Conservation (phyloP, 1,140 invertebrate species). For the Aphaenogaster rudis region DNA sequence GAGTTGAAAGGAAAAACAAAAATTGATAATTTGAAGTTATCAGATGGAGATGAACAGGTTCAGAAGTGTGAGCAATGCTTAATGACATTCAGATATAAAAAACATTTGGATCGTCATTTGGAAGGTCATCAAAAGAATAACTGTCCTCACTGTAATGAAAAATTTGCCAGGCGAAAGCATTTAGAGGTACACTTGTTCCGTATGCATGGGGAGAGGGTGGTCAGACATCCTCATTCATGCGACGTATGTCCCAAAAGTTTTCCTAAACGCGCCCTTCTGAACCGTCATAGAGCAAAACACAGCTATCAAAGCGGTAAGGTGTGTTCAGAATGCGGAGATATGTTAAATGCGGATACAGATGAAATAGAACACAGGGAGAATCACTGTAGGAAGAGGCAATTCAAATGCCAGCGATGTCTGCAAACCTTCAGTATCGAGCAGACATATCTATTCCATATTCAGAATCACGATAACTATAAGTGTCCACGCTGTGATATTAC, state of each 20-base stretch:
- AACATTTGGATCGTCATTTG: conserved; percentile 82
- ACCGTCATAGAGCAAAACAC: conserved; percentile 81
- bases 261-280: conserved; percentile 80
- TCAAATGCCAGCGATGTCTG: conserved; percentile 81
- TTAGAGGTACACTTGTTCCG: conserved; percentile 82
- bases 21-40: conserved; percentile 32
- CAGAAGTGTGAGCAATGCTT: conserved; percentile 79
- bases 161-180: conserved; percentile 83
- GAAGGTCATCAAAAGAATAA: conserved; percentile 84
- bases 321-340: conserved; percentile 82
- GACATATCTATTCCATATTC: conserved; percentile 83
- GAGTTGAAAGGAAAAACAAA: conserved; percentile 69
- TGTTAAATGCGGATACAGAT: conserved; percentile 69
- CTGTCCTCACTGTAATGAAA: conserved; percentile 82
- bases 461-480: conserved; percentile 83
- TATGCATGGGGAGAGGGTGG: conserved; percentile 80
- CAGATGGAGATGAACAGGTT: conserved; percentile 60
- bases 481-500: conserved; percentile 81
- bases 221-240: conserved; percentile 78
- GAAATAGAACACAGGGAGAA: conserved; percentile 77
- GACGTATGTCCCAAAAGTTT: conserved; percentile 79
- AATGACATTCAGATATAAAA: conserved; percentile 82
- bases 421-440: conserved; percentile 82
- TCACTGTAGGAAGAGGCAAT: conserved; percentile 80
- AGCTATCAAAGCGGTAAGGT: conserved; percentile 80